These are phyloP conservation scores for Leucoraja erinaceus DNA, from an alignment of 2,113 vertebrate genomes.

Conservation along the genomic window DNA sequence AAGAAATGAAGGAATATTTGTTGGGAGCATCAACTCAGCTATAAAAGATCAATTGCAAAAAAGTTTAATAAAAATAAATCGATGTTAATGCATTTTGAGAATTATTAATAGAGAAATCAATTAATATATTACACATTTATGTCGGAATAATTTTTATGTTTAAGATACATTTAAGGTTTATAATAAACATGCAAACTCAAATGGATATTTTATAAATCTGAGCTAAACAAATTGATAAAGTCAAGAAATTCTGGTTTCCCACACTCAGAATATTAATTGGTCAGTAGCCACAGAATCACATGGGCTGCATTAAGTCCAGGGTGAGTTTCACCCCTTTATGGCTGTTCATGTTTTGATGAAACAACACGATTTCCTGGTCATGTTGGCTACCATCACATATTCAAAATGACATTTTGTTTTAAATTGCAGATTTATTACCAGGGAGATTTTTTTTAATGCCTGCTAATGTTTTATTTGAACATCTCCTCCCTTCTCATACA, in stretches of 20 bases:
- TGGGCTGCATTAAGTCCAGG: background rate
- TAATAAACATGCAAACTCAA: background rate
- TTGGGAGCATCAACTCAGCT: background rate
- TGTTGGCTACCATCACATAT: background rate
- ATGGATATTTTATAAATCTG: background rate
- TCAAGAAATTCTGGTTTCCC: background rate
- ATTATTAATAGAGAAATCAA: background rate
- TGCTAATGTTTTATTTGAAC: background rate
- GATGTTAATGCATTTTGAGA: background rate
- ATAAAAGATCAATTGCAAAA: background rate
- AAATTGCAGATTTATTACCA: background rate
- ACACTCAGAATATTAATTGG: background rate
- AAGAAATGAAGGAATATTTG: background rate
- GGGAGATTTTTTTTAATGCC: too few species aligned
- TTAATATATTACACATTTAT: background rate
- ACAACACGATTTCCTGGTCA: background rate
- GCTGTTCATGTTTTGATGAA: background rate
- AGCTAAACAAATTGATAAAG: background rate
- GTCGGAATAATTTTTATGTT: background rate
- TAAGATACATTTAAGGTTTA: background rate
- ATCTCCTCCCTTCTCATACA: background rate
- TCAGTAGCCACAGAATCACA: background rate
- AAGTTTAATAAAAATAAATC: background rate
- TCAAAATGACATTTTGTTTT: background rate
- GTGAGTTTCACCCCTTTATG: background rate